Evolutionary conservation across 2,888 invertebrate species (phyloP).

Genomic region (Ceraclea dissimilis): DNA sequence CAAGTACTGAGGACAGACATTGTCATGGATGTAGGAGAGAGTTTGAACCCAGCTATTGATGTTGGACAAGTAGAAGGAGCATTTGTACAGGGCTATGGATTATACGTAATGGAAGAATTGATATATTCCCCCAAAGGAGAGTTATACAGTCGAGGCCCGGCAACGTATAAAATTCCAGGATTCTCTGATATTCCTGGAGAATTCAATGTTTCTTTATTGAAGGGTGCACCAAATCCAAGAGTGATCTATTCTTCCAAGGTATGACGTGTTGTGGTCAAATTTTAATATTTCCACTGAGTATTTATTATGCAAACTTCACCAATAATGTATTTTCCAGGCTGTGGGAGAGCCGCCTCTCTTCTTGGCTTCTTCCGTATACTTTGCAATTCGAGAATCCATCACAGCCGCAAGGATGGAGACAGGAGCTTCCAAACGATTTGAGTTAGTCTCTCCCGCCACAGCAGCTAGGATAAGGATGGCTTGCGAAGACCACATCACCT

Average conservation of each 20-base stretch:
- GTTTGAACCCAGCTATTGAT: constrained; percentile 93
- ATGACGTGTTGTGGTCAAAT: constrained; percentile 16
- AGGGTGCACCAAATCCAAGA: constrained; percentile 78
- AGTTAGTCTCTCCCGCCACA: constrained; percentile 78
- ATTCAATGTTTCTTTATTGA: constrained; percentile 86
- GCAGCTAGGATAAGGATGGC: constrained; percentile 83
- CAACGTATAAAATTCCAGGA: constrained; percentile 90
- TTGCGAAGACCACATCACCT: constrained; percentile 75
- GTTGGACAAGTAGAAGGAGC: constrained; percentile 97
- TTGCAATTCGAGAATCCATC: constrained; percentile 86
- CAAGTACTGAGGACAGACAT: constrained; percentile 83
- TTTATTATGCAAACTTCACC: not conserved
- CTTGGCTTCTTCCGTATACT: constrained; percentile 75
- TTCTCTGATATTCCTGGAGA: constrained; percentile 86
- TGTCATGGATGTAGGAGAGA: constrained; percentile 94
- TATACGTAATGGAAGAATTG: constrained; percentile 85
- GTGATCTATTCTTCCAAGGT: constrained; percentile 96
- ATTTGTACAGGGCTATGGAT: constrained; percentile 89
- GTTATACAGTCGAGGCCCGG: constrained; percentile 80
- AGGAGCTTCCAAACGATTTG: constrained; percentile 53
- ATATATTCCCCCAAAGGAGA: constrained; percentile 79
- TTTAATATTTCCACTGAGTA: too few relatives aligned
- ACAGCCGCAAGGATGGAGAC: constrained; percentile 66
- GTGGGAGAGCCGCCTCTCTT: constrained; percentile 94
- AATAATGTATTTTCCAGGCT: constrained; percentile 59